phyloP scores from a whole-genome alignment of 2,797 vertebrate species.

The Siniperca scherzeri region DNA sequence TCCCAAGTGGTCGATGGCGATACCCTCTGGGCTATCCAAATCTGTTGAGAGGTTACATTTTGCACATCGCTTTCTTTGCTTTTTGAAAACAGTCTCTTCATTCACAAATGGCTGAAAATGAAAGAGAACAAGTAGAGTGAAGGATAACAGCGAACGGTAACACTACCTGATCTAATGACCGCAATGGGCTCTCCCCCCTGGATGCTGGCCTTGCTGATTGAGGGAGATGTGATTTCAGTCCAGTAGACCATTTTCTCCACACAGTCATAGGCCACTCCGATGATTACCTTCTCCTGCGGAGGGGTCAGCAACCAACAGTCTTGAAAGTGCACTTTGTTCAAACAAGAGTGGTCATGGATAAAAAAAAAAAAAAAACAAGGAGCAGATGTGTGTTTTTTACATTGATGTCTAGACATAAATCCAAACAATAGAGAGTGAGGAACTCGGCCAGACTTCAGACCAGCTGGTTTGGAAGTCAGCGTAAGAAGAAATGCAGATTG shows the following conservation, averaged over 20 bases:
- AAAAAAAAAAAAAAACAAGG: conserved; percentile 6
- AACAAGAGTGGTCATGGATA: conserved; percentile 28
- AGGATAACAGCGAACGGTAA: conserved; percentile 1
- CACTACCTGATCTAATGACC: conserved; percentile 88
- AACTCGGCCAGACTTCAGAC: conserved; percentile 29
- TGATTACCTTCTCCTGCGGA: conserved; percentile 91
- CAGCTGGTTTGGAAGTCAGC: conserved; percentile 74
- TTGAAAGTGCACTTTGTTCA: conserved; percentile 56
- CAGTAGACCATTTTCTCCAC: conserved; percentile 95
- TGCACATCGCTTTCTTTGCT: not conserved
- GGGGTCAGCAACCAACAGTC: conserved; percentile 49
- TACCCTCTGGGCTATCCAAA: conserved; percentile 93
- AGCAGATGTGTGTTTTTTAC: conserved; percentile 63
- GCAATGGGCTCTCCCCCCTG: conserved; percentile 88
- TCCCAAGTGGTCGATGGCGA: conserved; percentile 91
- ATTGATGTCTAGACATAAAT: conserved; percentile 67
- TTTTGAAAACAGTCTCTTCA: not conserved
- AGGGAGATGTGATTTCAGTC: conserved; percentile 94
- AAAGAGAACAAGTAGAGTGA: not conserved
- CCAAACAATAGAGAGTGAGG: conserved; percentile 56
- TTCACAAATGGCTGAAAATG: not conserved
- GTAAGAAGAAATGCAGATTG: conserved; percentile 60
- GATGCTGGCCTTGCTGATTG: conserved; percentile 91
- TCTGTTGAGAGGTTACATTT: conserved; percentile 77
- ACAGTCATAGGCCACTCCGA: conserved; percentile 94